These are phyloP conservation scores for Channa maculata DNA, from an alignment of 2,113 vertebrate genomes.

Conservation along the genomic window DNA sequence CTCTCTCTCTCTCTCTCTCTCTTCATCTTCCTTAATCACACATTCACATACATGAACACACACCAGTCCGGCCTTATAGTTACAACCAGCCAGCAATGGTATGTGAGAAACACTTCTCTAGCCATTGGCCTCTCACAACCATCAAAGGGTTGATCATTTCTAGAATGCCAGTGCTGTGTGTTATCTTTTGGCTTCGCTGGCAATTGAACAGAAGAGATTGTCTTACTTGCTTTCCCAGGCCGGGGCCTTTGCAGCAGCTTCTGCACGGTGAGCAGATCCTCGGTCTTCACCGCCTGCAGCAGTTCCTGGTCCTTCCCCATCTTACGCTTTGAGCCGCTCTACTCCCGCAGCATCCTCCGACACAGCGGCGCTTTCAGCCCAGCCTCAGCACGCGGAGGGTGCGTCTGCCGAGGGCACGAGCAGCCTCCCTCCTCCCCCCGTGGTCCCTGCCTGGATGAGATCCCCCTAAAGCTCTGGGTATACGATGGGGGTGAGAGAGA, in stretches of 20 bases:
- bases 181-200: no score
- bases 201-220: background rate
- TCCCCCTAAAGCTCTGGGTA: conserved; percentile 59
- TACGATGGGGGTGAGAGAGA: conserved; percentile 51
- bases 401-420: conserved; percentile 68
- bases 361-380: conserved; percentile 70
- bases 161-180: background rate
- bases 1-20: background rate
- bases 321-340: conserved; percentile 79
- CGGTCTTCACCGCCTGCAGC: conserved; percentile 97
- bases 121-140: background rate
- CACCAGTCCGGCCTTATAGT: conserved; percentile 6
- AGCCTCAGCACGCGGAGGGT: conserved; percentile 66
- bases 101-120: background rate
- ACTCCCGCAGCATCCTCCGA: conserved; percentile 84
- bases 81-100: background rate
- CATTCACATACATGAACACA: conserved; percentile 16
- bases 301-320: conserved; percentile 99
- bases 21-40: conserved; percentile 2
- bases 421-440: conserved; percentile 62
- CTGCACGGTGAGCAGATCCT: conserved; percentile 95
- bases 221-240: conserved; percentile 96
- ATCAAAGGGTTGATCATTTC: background rate
- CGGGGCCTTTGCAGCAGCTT: conserved; percentile 97
- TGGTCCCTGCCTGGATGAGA: conserved; percentile 45